These are phyloP conservation scores for Periphyllus acericola DNA, from an alignment of 2,888 invertebrate genomes.

Conservation along the genomic window DNA sequence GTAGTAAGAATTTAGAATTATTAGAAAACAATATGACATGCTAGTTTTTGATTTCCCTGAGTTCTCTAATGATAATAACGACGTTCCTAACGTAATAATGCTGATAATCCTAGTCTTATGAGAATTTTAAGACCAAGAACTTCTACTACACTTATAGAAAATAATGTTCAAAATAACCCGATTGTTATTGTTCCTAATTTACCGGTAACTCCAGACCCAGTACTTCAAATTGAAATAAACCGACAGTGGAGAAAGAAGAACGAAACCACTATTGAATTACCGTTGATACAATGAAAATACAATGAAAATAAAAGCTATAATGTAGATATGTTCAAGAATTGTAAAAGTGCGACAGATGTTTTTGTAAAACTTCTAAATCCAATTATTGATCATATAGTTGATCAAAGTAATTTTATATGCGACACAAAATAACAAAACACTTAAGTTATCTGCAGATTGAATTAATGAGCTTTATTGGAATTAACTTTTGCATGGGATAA, in stretches of 20 bases:
- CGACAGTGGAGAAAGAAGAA: conserved; percentile 6
- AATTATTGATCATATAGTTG: conserved; percentile 5
- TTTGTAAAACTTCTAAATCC: conserved; percentile 5
- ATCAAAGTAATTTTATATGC: conserved; percentile 29
- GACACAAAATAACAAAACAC: conserved; percentile 26
- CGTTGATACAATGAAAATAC: too few relatives aligned
- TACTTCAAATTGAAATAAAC: conserved; percentile 5
- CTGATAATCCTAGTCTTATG: conserved; percentile 9
- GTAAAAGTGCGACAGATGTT: conserved; percentile 1
- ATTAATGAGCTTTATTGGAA: conserved; percentile 2
- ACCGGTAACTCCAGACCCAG: conserved; percentile 2
- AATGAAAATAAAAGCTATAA: not conserved
- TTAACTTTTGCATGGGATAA: conserved; percentile 40
- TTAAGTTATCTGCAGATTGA: not conserved
- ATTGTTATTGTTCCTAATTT: conserved; percentile 6
- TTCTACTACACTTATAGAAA: conserved; percentile 2
- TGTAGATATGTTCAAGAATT: not conserved
- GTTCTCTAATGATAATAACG: conserved; percentile 6
- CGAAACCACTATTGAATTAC: not conserved
- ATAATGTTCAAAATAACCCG: conserved; percentile 1
- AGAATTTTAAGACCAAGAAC: conserved; percentile 12
- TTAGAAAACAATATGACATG: too few relatives aligned
- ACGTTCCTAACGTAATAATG: conserved; percentile 7
- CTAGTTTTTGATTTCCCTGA: not conserved
- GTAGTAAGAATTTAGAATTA: too few relatives aligned